Percentiles rank a stretch among this genome's conserved stretches.
These are phyloP conservation scores for Lycorma delicatula DNA, from an alignment of 1,140 invertebrate genomes.

Conservation along the genomic window DNA sequence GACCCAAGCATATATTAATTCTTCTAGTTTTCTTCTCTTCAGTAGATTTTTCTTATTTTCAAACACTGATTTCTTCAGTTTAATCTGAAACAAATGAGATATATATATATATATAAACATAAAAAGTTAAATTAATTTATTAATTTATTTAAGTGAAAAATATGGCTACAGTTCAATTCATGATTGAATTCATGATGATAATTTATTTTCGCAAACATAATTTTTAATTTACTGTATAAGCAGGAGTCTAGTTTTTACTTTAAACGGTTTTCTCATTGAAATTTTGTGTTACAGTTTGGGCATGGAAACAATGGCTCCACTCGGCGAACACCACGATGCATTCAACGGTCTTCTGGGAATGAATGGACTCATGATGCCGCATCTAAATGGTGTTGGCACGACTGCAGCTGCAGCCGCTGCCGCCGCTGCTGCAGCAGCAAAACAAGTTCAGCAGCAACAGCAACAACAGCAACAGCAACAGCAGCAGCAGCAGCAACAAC, in stretches of 20 bases:
- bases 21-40: conserved; percentile 40
- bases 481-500: conserved; percentile 32
- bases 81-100: conserved; percentile 29
- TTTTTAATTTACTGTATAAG: too few relatives aligned
- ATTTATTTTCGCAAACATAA: too few relatives aligned
- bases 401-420: conserved; percentile 11
- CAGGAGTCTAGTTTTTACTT: too few relatives aligned
- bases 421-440: conserved; percentile 13
- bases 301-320: conserved; percentile 29
- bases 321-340: conserved; percentile 28
- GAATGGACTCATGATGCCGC: conserved; percentile 22
- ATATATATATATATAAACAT: too few relatives aligned
- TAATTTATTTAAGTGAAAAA: too few relatives aligned
- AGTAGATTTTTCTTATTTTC: conserved; percentile 36
- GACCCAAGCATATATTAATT: conserved; percentile 39
- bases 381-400: conserved; percentile 17
- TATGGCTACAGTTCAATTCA: too few relatives aligned
- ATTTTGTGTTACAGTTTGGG: conserved; percentile 32
- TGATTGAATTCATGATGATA: too few relatives aligned
- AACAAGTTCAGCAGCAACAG: background rate
- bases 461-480: conserved; percentile 33
- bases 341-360: conserved; percentile 25
- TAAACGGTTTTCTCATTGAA: too few relatives aligned
- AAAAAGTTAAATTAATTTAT: too few relatives aligned
- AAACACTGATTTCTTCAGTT: conserved; percentile 24